Evolutionary conservation across 2,888 invertebrate genomes (phyloP).

Genomic region (Stramonita haemastoma): DNA sequence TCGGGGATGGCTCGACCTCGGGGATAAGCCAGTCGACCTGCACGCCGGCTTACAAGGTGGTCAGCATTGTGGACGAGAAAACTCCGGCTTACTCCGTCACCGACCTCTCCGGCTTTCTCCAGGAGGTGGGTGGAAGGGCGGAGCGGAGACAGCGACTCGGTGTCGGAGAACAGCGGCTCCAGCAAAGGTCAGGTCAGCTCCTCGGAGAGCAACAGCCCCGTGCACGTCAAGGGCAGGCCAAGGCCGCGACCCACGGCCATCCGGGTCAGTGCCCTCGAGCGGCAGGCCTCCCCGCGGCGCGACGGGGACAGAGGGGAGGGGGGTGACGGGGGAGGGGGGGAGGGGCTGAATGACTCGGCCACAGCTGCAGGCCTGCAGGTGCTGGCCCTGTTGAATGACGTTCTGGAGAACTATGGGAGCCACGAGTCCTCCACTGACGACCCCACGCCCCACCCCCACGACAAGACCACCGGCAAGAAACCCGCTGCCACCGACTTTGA

Average conservation of each 20-base stretch:
- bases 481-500: conserved; percentile 61
- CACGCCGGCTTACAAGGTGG: conserved; percentile 41
- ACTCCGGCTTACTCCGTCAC: conserved; percentile 43
- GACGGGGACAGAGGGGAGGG: conserved; percentile 52
- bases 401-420: conserved; percentile 54
- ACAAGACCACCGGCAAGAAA: conserved; percentile 47
- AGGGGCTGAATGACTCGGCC: conserved; percentile 50
- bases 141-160: background rate
- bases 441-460: background rate
- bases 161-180: conserved; percentile 9
- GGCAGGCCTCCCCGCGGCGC: background rate
- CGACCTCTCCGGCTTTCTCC: conserved; percentile 48
- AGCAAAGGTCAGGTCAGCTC: conserved; percentile 27
- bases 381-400: conserved; percentile 66
- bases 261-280: conserved; percentile 3
- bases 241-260: background rate
- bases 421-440: conserved; percentile 51
- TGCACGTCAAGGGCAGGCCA: background rate
- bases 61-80: conserved; percentile 45
- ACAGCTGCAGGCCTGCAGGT: conserved; percentile 61
- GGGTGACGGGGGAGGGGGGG: conserved; percentile 43
- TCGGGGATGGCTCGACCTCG: conserved; percentile 37
- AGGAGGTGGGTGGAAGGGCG: conserved; percentile 32
- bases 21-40: conserved; percentile 36
- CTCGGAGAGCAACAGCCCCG: conserved; percentile 28